These are phyloP conservation scores for Propithecus perrieri DNA, from an alignment of 2,797 vertebrate genomes.

Conservation along the genomic window DNA sequence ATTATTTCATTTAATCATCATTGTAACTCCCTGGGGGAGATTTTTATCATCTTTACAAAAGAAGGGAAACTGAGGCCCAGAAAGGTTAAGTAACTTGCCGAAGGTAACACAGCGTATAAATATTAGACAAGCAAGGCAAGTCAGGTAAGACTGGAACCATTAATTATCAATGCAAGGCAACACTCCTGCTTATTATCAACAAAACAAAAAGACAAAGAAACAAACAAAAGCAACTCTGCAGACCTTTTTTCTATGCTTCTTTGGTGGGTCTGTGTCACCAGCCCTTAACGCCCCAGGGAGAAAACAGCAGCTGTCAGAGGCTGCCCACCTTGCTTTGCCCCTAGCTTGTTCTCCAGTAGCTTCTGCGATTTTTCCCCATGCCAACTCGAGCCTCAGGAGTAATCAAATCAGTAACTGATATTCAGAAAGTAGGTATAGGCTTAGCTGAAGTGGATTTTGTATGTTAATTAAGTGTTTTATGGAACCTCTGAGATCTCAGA, in stretches of 20 bases:
- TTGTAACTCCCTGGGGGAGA: neutral
- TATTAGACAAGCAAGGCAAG: neutral
- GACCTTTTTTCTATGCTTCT: slow-evolving; percentile 1
- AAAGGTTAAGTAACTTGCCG: neutral
- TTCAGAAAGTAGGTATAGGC: slow-evolving; percentile 78
- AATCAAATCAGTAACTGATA: slow-evolving; percentile 79
- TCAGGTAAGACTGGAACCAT: neutral
- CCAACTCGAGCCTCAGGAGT: slow-evolving; percentile 66
- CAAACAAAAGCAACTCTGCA: slow-evolving; percentile 59
- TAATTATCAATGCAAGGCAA: neutral
- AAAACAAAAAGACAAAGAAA: slow-evolving; percentile 58
- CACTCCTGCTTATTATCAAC: slow-evolving; percentile 12
- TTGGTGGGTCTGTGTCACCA: slow-evolving; percentile 11
- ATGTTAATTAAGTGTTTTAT: slow-evolving; percentile 83
- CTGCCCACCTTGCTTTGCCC: slow-evolving; percentile 57
- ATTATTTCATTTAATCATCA: neutral
- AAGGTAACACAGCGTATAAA: neutral
- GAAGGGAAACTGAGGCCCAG: neutral
- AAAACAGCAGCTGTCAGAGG: slow-evolving; percentile 59
- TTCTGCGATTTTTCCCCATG: slow-evolving; percentile 51
- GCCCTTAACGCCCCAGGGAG: neutral
- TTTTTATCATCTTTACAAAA: neutral
- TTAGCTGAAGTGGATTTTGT: slow-evolving; percentile 80
- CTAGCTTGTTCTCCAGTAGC: slow-evolving; percentile 40
- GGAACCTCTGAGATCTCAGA: slow-evolving; percentile 80